These are phyloP conservation scores for Coelinius sp. DNA, from an alignment of 2,888 invertebrate species.

Conservation along the genomic window DNA sequence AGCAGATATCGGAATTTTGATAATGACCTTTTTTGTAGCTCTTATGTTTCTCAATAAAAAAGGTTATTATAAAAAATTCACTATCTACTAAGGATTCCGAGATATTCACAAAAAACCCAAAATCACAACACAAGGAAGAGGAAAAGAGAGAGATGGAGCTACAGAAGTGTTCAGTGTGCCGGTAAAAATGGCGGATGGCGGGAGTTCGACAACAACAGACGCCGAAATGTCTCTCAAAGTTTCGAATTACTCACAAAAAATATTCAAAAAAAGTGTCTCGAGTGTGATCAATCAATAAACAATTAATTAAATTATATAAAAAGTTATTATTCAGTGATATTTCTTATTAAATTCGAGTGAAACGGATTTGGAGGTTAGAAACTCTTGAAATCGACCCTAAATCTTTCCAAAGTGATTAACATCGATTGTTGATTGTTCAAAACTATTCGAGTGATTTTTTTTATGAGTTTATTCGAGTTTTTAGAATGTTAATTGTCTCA, in stretches of 20 bases:
- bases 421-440: neutral
- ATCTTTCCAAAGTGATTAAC: neutral
- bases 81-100: too few relatives aligned
- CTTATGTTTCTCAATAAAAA: too few relatives aligned
- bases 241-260: neutral
- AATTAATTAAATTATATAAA: neutral
- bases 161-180: too few relatives aligned
- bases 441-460: neutral
- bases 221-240: neutral
- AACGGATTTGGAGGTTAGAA: neutral
- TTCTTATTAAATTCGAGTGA: neutral
- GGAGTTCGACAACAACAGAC: neutral
- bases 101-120: too few relatives aligned
- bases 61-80: too few relatives aligned
- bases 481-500: neutral
- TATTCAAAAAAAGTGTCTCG: neutral
- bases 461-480: neutral
- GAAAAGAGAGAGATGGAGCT: too few relatives aligned
- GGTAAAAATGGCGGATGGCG: too few relatives aligned
- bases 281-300: neutral
- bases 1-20: too few relatives aligned
- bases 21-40: too few relatives aligned
- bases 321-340: conserved; percentile 9
- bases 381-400: neutral
- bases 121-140: too few relatives aligned